Evolutionary conservation across 2,113 vertebrate species (phyloP).

Genomic region (Aptenodytes patagonicus): DNA sequence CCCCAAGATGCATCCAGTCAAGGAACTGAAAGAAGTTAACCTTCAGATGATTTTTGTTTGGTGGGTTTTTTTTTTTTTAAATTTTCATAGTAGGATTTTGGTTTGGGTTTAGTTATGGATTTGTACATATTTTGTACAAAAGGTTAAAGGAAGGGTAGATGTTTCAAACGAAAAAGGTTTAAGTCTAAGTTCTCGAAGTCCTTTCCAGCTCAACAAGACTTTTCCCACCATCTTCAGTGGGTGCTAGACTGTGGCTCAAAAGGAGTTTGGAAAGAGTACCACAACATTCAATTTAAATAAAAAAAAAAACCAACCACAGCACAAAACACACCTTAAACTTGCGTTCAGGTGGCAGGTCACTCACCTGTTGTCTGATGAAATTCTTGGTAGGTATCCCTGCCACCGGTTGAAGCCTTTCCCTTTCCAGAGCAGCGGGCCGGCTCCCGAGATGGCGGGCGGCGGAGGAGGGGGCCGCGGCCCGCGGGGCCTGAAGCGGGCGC

Average conservation of each 20-base stretch:
- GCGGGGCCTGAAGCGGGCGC: background rate
- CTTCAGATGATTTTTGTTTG: background rate
- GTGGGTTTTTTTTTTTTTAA: background rate
- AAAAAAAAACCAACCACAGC: background rate
- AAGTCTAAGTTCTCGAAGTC: background rate
- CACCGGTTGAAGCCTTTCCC: rapidly evolving
- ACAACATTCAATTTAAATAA: background rate
- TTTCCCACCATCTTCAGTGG: background rate
- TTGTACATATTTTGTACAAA: background rate
- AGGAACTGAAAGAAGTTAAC: background rate
- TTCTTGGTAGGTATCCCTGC: rapidly evolving
- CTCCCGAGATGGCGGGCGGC: background rate
- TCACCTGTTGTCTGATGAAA: rapidly evolving
- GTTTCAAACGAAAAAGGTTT: background rate
- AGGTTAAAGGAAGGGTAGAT: rapidly evolving
- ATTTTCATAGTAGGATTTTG: background rate
- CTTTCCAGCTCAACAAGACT: background rate
- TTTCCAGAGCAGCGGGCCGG: rapidly evolving
- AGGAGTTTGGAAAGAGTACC: background rate
- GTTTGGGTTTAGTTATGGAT: background rate
- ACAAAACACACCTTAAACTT: background rate
- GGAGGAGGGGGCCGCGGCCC: no score
- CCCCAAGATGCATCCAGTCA: background rate
- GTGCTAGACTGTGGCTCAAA: rapidly evolving
- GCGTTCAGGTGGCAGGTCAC: rapidly evolving